These are phyloP conservation scores for Drosophila jambulina DNA, from an alignment of 1,140 invertebrate species.

Conservation along the genomic window DNA sequence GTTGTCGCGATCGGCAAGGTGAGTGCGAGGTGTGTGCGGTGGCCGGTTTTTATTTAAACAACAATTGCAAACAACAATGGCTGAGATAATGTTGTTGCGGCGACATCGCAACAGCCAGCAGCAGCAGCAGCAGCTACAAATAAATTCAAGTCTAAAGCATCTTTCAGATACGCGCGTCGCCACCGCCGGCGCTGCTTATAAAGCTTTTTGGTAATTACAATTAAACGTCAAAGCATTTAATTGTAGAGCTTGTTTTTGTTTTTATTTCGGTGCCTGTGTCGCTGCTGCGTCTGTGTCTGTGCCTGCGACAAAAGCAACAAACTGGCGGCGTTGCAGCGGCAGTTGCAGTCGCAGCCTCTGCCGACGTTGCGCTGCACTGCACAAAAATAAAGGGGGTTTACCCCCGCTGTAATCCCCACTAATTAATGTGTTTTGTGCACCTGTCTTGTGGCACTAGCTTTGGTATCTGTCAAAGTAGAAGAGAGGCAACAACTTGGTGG, in stretches of 20 bases:
- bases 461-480: conserved; percentile 44
- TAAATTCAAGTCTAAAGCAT: conserved; percentile 77
- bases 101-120: conserved; percentile 40
- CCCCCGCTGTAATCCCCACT: conserved; percentile 3
- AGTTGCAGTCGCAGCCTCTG: conserved; percentile 9
- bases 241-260: conserved; percentile 48
- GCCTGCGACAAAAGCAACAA: conserved; percentile 56
- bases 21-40: conserved; percentile 32
- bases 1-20: conserved; percentile 13
- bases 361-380: conserved; percentile 60
- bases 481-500: conserved; percentile 12
- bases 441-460: conserved; percentile 39
- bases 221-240: conserved; percentile 80
- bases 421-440: conserved; percentile 49
- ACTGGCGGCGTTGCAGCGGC: conserved; percentile 56
- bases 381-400: conserved; percentile 46
- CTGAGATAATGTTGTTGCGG: conserved; percentile 59
- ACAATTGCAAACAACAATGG: conserved; percentile 67
- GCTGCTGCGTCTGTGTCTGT: conserved; percentile 16
- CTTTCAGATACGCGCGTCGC: conserved; percentile 58
- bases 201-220: conserved; percentile 76
- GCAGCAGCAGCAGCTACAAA: conserved; percentile 58
- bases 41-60: conserved; percentile 80
- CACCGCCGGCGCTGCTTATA: conserved; percentile 26
- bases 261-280: background rate